These are phyloP conservation scores for Mesitornis unicolor DNA, from an alignment of 2,113 vertebrate species.

Conservation along the genomic window DNA sequence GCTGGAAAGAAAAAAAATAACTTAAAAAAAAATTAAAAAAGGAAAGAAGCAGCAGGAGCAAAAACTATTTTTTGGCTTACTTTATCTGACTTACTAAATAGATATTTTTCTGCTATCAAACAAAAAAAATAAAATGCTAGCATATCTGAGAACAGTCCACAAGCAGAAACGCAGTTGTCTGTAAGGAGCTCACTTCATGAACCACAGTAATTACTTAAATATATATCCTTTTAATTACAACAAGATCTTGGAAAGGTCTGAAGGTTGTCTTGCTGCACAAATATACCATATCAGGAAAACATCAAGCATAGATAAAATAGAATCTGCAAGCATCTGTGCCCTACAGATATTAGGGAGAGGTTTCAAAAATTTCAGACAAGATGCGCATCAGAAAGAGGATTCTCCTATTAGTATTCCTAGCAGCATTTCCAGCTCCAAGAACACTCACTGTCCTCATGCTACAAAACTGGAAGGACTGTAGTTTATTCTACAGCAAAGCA, in stretches of 20 bases:
- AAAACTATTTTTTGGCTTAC: neutral
- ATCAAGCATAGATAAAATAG: neutral
- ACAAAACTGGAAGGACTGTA: neutral
- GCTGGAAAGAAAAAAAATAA: too few species aligned
- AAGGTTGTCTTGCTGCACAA: neutral
- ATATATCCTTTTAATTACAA: conserved; percentile 9
- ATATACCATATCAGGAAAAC: neutral
- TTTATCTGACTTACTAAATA: neutral
- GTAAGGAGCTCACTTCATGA: neutral
- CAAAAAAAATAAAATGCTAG: neutral
- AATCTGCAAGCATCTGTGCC: neutral
- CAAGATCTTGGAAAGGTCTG: neutral
- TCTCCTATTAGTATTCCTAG: conserved; percentile 32
- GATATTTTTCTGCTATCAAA: neutral
- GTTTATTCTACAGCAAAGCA: neutral
- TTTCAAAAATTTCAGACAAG: conserved; percentile 28
- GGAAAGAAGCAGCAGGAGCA: neutral
- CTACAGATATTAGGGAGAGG: neutral
- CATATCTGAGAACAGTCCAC: neutral
- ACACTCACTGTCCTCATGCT: neutral
- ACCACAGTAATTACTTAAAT: neutral
- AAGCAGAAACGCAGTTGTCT: neutral
- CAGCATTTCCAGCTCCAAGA: neutral
- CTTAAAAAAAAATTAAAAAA: too few species aligned
- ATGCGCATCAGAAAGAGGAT: neutral